These are phyloP conservation scores for Dendrolimus houi DNA, from an alignment of 2,888 invertebrate genomes.

Conservation along the genomic window DNA sequence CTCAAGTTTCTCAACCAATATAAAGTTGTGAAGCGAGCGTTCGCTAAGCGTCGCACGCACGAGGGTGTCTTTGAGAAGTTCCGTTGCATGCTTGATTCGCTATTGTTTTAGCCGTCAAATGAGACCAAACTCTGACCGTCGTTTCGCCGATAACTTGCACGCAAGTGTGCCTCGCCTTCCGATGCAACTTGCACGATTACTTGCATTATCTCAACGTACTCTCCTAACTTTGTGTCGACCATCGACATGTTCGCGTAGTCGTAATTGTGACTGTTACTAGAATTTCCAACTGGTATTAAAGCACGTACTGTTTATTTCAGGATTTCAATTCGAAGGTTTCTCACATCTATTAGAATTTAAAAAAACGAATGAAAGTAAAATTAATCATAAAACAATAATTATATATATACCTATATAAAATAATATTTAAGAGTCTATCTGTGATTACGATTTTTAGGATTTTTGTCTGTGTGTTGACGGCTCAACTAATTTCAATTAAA, in stretches of 20 bases:
- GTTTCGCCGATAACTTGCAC: conserved; percentile 39
- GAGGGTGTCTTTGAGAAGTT: conserved; percentile 68
- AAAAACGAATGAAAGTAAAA: too few relatives aligned
- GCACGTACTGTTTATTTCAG: too few relatives aligned
- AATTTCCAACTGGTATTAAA: conserved; percentile 21
- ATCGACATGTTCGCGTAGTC: conserved; percentile 39
- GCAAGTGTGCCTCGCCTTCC: conserved; percentile 47
- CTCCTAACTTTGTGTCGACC: conserved; percentile 50
- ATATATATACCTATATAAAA: too few relatives aligned
- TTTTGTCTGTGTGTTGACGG: too few relatives aligned
- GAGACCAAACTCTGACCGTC: conserved; percentile 59
- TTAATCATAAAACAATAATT: too few relatives aligned
- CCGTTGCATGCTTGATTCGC: conserved; percentile 71
- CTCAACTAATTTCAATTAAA: too few relatives aligned
- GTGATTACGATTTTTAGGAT: too few relatives aligned
- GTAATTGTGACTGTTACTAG: conserved; percentile 30
- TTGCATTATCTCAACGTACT: conserved; percentile 59
- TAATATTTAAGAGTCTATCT: too few relatives aligned
- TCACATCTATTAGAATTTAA: too few relatives aligned
- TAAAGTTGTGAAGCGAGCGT: conserved; percentile 53
- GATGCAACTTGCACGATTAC: conserved; percentile 54
- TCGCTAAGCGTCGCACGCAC: conserved; percentile 67
- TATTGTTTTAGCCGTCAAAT: conserved; percentile 61
- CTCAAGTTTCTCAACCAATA: conserved; percentile 65
- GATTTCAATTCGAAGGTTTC: too few relatives aligned